Evolutionary conservation across 2,888 invertebrate genomes (phyloP).

Genomic region (Pristionchus mayeri): DNA sequence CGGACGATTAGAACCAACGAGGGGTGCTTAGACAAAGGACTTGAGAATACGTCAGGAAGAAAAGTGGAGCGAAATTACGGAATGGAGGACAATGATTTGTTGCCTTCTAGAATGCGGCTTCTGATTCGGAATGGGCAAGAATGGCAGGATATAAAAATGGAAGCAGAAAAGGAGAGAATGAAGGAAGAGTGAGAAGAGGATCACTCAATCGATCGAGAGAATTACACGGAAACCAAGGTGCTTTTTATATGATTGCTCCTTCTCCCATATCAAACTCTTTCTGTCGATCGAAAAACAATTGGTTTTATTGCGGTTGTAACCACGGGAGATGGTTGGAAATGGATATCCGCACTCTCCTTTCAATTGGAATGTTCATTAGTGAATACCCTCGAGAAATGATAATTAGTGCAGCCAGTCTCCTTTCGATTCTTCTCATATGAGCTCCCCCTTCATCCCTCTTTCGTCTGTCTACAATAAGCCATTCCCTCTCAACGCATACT

Average conservation of each 20-base stretch:
- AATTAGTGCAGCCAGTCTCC: not conserved
- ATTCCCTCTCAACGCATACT: not conserved
- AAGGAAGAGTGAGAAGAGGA: slow-evolving; percentile 26
- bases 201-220: slow-evolving; percentile 42
- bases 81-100: not conserved
- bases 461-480: not conserved
- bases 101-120: slow-evolving; percentile 4
- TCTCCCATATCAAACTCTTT: not conserved
- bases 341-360: not conserved
- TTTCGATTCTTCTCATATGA: not conserved
- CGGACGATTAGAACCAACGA: not conserved
- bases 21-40: slow-evolving; percentile 9
- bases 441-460: not conserved
- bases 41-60: slow-evolving; percentile 18
- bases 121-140: slow-evolving; percentile 29
- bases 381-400: slow-evolving; percentile 2
- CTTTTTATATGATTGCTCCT: not conserved
- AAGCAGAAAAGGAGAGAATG: not conserved
- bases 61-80: not conserved
- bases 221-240: not conserved
- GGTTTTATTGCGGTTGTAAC: not conserved
- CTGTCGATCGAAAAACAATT: not conserved
- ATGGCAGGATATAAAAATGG: not conserved
- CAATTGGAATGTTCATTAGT: slow-evolving; percentile 16
- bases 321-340: not conserved